A percentile compares a stretch with the other conserved stretches of the same genome.
These are phyloP conservation scores for Theropithecus gelada DNA, from an alignment of 2,113 vertebrate genomes.

Conservation along the genomic window DNA sequence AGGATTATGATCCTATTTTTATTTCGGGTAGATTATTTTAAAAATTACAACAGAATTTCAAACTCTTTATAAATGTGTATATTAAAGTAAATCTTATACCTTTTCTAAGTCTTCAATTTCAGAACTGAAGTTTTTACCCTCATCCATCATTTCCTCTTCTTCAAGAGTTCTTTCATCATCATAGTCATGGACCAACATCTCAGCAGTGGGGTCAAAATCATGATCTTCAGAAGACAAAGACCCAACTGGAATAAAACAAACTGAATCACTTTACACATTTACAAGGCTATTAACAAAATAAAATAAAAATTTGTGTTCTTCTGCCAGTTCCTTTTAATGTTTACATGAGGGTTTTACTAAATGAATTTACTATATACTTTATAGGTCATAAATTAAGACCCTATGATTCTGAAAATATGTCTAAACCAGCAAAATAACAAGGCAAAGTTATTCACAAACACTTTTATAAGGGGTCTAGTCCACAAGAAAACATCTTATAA, in stretches of 20 bases:
- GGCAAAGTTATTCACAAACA: not conserved
- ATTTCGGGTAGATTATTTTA: not conserved
- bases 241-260: conserved; percentile 88
- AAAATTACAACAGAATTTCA: conserved; percentile 4
- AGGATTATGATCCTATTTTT: conserved; percentile 3
- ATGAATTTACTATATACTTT: not conserved
- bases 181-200: conserved; percentile 98
- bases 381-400: conserved; percentile 25
- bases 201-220: conserved; percentile 98
- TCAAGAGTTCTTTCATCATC: conserved; percentile 97
- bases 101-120: conserved; percentile 98
- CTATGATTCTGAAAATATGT: not conserved
- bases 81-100: conserved; percentile 82
- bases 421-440: conserved; percentile 36
- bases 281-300: not conserved
- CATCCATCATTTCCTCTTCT: conserved; percentile 97
- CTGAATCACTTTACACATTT: conserved; percentile 46
- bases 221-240: conserved; percentile 99
- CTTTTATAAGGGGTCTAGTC: not conserved
- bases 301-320: not conserved
- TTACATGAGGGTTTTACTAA: conserved; percentile 6
- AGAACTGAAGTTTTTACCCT: conserved; percentile 93
- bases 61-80: not conserved
- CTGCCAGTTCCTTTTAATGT: conserved; percentile 3
- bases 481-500: not conserved